Evolutionary conservation across 2,113 vertebrate genomes (phyloP).

Genomic region (Psophia crepitans): DNA sequence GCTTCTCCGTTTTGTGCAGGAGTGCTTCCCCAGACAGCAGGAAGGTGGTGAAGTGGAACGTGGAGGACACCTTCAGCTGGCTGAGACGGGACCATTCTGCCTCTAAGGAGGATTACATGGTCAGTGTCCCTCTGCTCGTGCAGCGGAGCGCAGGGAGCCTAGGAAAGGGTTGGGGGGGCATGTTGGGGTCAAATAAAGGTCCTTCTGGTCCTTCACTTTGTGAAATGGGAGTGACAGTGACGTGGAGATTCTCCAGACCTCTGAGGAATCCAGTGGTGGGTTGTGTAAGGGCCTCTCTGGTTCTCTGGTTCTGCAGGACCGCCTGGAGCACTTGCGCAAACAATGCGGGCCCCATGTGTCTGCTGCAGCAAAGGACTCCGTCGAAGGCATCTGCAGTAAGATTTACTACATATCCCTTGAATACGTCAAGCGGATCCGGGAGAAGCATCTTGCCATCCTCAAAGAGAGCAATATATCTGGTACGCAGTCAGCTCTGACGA

Average conservation of each 20-base stretch:
- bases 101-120: slow-evolving; percentile 99
- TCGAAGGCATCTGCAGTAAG: slow-evolving; percentile 98
- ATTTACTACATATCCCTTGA: slow-evolving; percentile 96
- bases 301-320: slow-evolving; percentile 78
- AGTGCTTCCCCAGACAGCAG: slow-evolving; percentile 95
- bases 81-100: slow-evolving; percentile 93
- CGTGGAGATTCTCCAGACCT: neutral
- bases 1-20: slow-evolving; percentile 61
- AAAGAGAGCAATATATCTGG: slow-evolving; percentile 87
- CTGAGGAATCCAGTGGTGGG: neutral
- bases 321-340: slow-evolving; percentile 92
- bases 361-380: slow-evolving; percentile 93
- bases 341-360: slow-evolving; percentile 95
- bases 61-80: slow-evolving; percentile 98
- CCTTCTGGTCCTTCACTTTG: neutral
- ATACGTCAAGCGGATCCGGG: slow-evolving; percentile 89
- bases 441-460: slow-evolving; percentile 88
- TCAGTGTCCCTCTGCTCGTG: slow-evolving; percentile 44
- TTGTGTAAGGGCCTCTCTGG: neutral
- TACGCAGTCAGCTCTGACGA: slow-evolving; percentile 15
- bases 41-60: slow-evolving; percentile 98
- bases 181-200: neutral
- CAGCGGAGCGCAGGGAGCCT: neutral
- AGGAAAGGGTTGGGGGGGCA: neutral
- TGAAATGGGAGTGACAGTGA: neutral